Evolutionary conservation across 2,113 vertebrate genomes (phyloP), one percentile per base, ranked within the genome.

Genomic region (Lamprologus lemairii): DNA sequence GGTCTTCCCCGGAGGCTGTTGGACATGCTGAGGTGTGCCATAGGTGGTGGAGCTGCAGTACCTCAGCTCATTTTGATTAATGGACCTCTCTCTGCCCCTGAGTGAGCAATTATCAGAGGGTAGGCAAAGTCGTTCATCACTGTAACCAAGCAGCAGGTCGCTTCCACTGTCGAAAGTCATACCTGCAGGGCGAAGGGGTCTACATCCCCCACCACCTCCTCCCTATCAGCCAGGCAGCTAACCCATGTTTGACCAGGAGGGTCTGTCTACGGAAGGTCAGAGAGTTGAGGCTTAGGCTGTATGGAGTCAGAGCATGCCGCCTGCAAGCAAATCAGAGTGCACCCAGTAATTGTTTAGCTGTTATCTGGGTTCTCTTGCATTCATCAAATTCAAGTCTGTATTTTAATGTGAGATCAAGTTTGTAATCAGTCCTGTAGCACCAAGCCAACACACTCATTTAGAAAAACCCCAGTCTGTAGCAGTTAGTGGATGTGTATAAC

Each of bases 81-180:
- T 97, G 96, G 95, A 96, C 96, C 96, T 95, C 94, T 96, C 95
- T 96, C 94, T 94, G 94, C 95, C 94, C 94, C 96, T 96, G 96
- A 97, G 96, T 96, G 96, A 96, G 95, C 96, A 97, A 97, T 97
- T 96, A 97, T 97, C 95, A 96, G 93, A 96, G 93, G 94, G 94
- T 94, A 93, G 94, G 96, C 94, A 93, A 89, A 92, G 95, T 96
- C 96, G 91, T 97, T 96, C 95, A 96, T 97, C 96, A 96, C 94
- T 95, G 95, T 95, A 94, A 94, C 90, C n/a, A 91, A 91, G 92
- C 89, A 93, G 91, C 91, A 87, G 87, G 93, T 92, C 88, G 80
- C 87, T 88, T 92, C 90, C 88, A 87, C 91, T 88, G 94, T 91
- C 81, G 60, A 92, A 91, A 92, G 91, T 94, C 94, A 91, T 89